Evolutionary conservation across 2,888 invertebrate species (phyloP), one percentile per base, ranked within the genome.

Genomic region (Baccha elongata): DNA sequence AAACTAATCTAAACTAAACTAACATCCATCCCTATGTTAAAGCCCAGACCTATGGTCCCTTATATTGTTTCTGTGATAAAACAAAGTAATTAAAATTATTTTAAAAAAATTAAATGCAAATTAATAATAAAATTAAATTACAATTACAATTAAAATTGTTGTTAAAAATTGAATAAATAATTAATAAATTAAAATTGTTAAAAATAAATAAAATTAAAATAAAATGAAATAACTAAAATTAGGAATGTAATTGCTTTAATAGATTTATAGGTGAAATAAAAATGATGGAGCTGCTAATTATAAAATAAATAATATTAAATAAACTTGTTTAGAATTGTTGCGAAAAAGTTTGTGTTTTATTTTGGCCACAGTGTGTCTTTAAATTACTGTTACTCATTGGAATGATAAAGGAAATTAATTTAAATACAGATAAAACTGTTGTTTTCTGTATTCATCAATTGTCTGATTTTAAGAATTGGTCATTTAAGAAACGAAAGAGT

Each of bases 11-110:
- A 4, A n/a, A 21, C 32, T 40, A 48, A 71, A 40, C 19, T 50
- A 15, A 68, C 67, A 78, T 83, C 83, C 83, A 83, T 83, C 78
- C 83, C 78, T 83, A 64, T 42, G n/a, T 83, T 44, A 62, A 83
- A 62, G 76, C 72, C 76, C 83, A 78, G 44, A 44, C 32, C 55
- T 73, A 58, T 73, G 78, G 83, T 78, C 78, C 72, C 78, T 78
- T 55, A 78, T 72, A 78, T 83, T 78, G 76, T 83, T 83, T 83
- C 83, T 83, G 83, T 83, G 83, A 83, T 83, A 83, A 78, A 64
- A 78, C 60, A 6, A 44, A 78, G 67, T 68, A 72, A 64, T 72
- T 72, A 64, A 76, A 32, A 60, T 15, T 42, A 72, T 58, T 64
- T 42, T 50, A 40, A 29, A 72, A 69, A 17, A 19, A 23, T 26